Conservation (phyloP, 2,113 vertebrate species). For the Lycaon pictus region DNA sequence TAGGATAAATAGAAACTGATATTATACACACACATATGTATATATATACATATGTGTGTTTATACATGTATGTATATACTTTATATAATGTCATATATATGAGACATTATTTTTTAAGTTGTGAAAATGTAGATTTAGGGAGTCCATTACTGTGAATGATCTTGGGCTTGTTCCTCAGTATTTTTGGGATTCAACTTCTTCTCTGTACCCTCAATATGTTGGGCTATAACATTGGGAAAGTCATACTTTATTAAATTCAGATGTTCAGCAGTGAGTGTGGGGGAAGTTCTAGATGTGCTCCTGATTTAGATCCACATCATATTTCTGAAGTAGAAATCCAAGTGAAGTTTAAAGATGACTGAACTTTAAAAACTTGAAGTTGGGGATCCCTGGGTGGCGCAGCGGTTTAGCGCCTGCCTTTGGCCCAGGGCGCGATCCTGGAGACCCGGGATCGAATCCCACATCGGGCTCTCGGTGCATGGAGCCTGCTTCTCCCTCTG, state of each 20-base stretch:
- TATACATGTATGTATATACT: not conserved
- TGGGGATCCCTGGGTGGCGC: too few species aligned
- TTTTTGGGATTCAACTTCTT: not conserved
- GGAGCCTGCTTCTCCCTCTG: too few species aligned
- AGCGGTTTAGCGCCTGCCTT: too few species aligned
- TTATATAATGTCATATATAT: too few species aligned
- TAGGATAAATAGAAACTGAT: not conserved
- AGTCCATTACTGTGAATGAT: not conserved
- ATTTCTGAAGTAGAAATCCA: not conserved
- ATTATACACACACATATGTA: not conserved
- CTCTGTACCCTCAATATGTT: not conserved
- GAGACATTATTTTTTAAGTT: not conserved
- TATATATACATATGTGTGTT: too few species aligned
- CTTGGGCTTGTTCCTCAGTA: not conserved
- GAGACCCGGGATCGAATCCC: too few species aligned
- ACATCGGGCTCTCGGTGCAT: too few species aligned
- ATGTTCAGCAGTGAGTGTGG: rapidly evolving
- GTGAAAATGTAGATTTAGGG: not conserved
- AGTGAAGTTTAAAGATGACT: not conserved
- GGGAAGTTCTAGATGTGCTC: not conserved
- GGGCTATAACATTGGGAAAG: not conserved
- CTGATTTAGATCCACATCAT: not conserved
- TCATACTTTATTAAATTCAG: not conserved
- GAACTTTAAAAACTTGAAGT: not conserved
- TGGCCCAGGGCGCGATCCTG: too few species aligned